Conservation (phyloP, 2,888 invertebrate species). For the Antheraea assamensis region DNA sequence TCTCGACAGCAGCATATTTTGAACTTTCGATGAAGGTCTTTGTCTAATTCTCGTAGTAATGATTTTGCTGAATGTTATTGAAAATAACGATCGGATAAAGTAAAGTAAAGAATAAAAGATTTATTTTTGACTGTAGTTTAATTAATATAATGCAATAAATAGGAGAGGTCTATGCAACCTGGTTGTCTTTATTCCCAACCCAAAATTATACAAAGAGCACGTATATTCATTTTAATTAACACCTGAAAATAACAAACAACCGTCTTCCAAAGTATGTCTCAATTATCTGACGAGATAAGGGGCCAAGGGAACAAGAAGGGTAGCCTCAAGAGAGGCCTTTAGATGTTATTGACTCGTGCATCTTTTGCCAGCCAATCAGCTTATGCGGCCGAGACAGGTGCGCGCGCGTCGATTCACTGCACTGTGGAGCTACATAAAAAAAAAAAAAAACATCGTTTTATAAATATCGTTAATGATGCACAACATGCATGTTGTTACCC, state of each 20-base stretch:
- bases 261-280: constrained; percentile 31
- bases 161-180: background rate
- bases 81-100: background rate
- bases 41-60: background rate
- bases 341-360: constrained; percentile 72
- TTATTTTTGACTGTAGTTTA: background rate
- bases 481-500: constrained; percentile 48
- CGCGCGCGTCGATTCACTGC: constrained; percentile 55
- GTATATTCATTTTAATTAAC: background rate
- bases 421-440: constrained; percentile 48
- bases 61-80: background rate
- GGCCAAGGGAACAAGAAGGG: constrained; percentile 63
- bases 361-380: constrained; percentile 60
- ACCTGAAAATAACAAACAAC: constrained; percentile 1
- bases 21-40: background rate
- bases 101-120: background rate
- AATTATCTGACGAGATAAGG: constrained; percentile 40
- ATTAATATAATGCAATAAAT: background rate
- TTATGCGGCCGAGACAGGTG: constrained; percentile 59
- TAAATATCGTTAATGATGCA: constrained; percentile 72
- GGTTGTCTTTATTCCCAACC: background rate
- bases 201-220: background rate
- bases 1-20: background rate
- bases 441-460: constrained; percentile 63
- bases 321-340: constrained; percentile 51